phyloP scores from a whole-genome alignment of 2,797 vertebrate species.

The Champsocephalus gunnari region DNA sequence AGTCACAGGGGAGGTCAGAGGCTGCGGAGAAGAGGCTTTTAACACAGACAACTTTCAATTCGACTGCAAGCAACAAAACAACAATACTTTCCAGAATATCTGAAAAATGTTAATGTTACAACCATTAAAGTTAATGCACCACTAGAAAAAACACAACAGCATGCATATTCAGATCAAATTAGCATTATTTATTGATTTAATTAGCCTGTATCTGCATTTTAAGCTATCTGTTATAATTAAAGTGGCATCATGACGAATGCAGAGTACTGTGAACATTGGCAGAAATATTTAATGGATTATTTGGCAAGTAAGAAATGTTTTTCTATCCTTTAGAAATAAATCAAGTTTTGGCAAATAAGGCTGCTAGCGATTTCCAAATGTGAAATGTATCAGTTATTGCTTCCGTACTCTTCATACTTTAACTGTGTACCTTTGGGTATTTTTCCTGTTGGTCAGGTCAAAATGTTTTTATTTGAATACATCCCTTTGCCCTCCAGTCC shows the following conservation, averaged over 20 bases:
- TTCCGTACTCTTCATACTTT: neutral
- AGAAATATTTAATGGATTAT: slow-evolving; percentile 19
- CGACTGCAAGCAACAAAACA: slow-evolving; percentile 5
- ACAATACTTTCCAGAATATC: slow-evolving; percentile 6
- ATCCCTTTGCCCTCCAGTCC: too few species aligned
- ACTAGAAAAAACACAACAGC: neutral
- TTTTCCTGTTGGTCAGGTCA: neutral
- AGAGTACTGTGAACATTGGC: neutral
- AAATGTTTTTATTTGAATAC: neutral
- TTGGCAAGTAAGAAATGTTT: slow-evolving; percentile 7
- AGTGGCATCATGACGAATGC: neutral
- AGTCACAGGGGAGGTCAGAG: slow-evolving; percentile 6
- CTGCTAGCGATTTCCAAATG: neutral
- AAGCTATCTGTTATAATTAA: slow-evolving; percentile 17
- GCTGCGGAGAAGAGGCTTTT: slow-evolving; percentile 34
- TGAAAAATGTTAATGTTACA: slow-evolving; percentile 12
- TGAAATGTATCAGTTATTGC: slow-evolving; percentile 5
- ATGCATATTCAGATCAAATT: neutral
- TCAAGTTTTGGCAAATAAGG: neutral
- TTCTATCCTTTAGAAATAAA: neutral
- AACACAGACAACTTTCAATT: slow-evolving; percentile 7
- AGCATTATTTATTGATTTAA: slow-evolving; percentile 19
- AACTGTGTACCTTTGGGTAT: neutral
- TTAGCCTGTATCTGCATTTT: slow-evolving; percentile 21
- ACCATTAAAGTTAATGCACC: slow-evolving; percentile 18